Evolutionary conservation across 2,888 invertebrate genomes (phyloP).

Genomic region (Mylabris sibirica): DNA sequence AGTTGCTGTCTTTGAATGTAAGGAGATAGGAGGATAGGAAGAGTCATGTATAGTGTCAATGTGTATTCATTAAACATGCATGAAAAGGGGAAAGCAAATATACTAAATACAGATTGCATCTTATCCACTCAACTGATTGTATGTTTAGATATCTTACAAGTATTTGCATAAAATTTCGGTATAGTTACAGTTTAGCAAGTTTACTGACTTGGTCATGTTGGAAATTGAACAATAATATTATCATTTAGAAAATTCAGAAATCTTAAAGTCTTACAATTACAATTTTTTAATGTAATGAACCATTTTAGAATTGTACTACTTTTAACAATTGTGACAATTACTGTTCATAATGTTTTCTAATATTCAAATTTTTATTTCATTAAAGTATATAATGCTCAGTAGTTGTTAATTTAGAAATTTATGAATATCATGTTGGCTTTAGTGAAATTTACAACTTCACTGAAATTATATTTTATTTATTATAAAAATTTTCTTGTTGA

Average conservation of each 20-base stretch:
- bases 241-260: background rate
- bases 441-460: background rate
- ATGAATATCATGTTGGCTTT: background rate
- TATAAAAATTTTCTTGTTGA: conserved; percentile 2
- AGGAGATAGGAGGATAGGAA: background rate
- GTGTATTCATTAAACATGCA: background rate
- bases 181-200: background rate
- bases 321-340: background rate
- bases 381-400: background rate
- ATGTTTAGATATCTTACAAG: conserved; percentile 1
- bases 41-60: conserved; percentile 8
- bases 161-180: conserved; percentile 11
- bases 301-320: background rate
- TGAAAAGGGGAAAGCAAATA: conserved; percentile 12
- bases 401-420: background rate
- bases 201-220: background rate
- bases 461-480: background rate
- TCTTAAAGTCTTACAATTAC: too few species aligned
- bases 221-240: background rate
- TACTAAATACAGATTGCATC: conserved; percentile 8
- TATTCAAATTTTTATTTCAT: background rate
- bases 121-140: conserved; percentile 10
- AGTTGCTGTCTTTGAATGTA: background rate
- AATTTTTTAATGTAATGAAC: background rate
- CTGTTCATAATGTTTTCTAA: background rate